phyloP scores from a whole-genome alignment of 2,888 invertebrate genomes.

The Helicoverpa assulta region DNA sequence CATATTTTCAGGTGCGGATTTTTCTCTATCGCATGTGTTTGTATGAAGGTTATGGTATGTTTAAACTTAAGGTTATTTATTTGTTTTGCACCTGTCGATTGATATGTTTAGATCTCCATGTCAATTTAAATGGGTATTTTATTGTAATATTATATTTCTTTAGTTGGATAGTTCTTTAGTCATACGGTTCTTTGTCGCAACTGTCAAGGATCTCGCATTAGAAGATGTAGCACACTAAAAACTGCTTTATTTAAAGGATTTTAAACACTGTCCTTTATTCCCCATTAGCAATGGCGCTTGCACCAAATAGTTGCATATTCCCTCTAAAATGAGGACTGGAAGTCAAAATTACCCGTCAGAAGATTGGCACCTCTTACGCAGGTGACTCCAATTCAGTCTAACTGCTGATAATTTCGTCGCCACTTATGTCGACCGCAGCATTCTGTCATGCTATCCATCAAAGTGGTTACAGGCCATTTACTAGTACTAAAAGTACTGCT shows the following conservation, averaged over 20 bases:
- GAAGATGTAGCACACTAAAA: too few relatives aligned
- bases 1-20: slow-evolving; percentile 1
- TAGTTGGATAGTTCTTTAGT: too few relatives aligned
- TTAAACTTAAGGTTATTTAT: neutral
- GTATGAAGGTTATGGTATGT: neutral
- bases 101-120: too few relatives aligned
- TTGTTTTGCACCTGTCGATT: neutral
- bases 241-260: too few relatives aligned
- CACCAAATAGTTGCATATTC: too few relatives aligned
- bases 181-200: too few relatives aligned
- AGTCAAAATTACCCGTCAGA: neutral
- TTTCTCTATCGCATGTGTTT: neutral
- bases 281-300: too few relatives aligned
- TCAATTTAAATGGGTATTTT: too few relatives aligned
- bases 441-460: slow-evolving; percentile 10
- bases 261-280: too few relatives aligned
- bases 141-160: too few relatives aligned
- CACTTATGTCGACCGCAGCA: slow-evolving; percentile 40
- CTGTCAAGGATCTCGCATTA: too few relatives aligned
- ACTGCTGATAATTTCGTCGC: slow-evolving; percentile 13
- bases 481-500: neutral
- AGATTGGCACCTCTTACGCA: neutral
- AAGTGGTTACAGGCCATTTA: slow-evolving; percentile 1
- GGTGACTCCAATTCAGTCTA: slow-evolving; percentile 19
- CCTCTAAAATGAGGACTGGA: neutral